Conservation (phyloP, 1,140 invertebrate species). For the Kradibia gibbosae region DNA sequence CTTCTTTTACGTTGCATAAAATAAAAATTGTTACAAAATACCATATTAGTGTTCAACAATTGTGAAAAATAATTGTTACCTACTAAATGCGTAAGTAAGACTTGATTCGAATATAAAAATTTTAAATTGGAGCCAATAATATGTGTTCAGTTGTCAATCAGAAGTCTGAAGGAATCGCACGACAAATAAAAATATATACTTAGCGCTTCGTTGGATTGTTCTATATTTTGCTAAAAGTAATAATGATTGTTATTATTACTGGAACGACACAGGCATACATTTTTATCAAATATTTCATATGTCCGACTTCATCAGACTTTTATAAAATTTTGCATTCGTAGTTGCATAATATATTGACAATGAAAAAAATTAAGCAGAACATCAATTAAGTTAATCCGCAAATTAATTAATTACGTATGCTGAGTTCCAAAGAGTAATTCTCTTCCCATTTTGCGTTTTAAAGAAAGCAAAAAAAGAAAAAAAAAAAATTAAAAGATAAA, state of each 20-base stretch:
- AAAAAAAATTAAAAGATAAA: neutral
- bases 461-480: neutral
- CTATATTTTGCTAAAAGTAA: conserved; percentile 42
- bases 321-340: conserved; percentile 22
- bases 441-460: neutral
- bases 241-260: too few species aligned
- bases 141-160: conserved; percentile 46
- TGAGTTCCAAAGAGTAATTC: conserved; percentile 38
- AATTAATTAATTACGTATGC: conserved; percentile 41
- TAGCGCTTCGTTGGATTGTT: conserved; percentile 40
- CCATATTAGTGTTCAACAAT: conserved; percentile 26
- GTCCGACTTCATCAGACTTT: conserved; percentile 46
- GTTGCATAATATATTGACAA: conserved; percentile 27
- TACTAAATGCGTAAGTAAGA: conserved; percentile 4
- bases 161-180: conserved; percentile 48
- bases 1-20: neutral
- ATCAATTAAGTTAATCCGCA: neutral
- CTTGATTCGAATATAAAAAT: conserved; percentile 6
- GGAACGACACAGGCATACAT: too few species aligned
- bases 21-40: conserved; percentile 16
- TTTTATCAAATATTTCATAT: neutral
- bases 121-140: conserved; percentile 29
- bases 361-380: neutral
- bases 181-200: conserved; percentile 17
- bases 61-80: conserved; percentile 14